Evolutionary conservation across 2,113 vertebrate genomes (phyloP).

Genomic region (Carlito syrichta): DNA sequence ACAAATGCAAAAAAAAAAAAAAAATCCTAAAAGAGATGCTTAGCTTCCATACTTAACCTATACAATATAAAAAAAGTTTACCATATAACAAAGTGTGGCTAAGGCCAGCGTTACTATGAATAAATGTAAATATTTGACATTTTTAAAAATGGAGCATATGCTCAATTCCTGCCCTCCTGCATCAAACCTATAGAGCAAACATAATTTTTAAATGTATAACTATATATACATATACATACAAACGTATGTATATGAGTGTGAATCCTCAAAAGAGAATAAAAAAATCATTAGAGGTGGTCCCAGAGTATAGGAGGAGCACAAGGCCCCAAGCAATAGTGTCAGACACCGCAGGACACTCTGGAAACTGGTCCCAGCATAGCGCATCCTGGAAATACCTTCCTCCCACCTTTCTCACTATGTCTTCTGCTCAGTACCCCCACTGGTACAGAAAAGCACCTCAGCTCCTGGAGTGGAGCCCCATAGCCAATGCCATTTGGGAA

Average conservation of each 20-base stretch:
- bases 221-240: neutral
- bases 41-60: neutral
- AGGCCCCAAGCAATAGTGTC: neutral
- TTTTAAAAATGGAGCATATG: neutral
- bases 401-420: fast-evolving
- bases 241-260: neutral
- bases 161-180: neutral
- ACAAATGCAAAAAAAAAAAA: neutral
- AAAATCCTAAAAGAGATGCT: neutral
- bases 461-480: too few relatives aligned
- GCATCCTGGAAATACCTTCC: neutral
- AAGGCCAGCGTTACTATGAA: neutral
- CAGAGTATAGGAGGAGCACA: neutral
- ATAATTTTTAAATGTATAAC: neutral
- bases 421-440: neutral
- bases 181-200: neutral
- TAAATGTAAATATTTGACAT: neutral
- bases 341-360: neutral
- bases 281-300: neutral
- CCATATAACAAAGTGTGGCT: neutral
- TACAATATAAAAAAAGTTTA: neutral
- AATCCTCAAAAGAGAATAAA: neutral
- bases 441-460: neutral
- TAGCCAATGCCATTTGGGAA: neutral
- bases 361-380: neutral